Percentiles rank a stretch among this genome's conserved stretches.
These are phyloP conservation scores for Atta colombica DNA, from an alignment of 1,140 invertebrate species.

Conservation along the genomic window DNA sequence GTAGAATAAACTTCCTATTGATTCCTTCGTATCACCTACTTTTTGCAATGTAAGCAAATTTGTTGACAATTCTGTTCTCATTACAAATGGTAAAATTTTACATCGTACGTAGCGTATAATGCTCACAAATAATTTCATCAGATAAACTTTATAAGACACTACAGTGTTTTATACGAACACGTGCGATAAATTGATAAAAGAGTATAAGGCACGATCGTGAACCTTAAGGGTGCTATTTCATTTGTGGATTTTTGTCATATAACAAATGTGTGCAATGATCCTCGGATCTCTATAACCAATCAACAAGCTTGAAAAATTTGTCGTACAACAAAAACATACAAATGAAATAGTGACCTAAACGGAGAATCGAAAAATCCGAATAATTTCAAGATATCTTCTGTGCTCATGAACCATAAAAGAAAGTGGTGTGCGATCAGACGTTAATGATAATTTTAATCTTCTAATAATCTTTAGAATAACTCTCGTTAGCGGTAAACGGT, in stretches of 20 bases:
- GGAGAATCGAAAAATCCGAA: not conserved
- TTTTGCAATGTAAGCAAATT: not conserved
- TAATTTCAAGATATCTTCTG: slow-evolving; percentile 1
- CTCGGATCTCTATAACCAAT: too few relatives aligned
- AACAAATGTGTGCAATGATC: too few relatives aligned
- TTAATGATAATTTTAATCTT: not conserved
- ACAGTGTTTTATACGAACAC: slow-evolving; percentile 45
- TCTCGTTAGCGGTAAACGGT: not conserved
- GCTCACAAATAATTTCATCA: not conserved
- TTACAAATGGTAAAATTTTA: not conserved
- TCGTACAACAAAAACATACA: too few relatives aligned
- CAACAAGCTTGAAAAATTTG: too few relatives aligned
- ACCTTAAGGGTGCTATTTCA: slow-evolving; percentile 31
- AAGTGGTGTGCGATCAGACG: slow-evolving; percentile 25
- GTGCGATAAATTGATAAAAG: slow-evolving; percentile 47
- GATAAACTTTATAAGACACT: slow-evolving; percentile 2
- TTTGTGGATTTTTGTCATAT: too few relatives aligned
- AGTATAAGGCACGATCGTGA: slow-evolving; percentile 81
- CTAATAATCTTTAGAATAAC: not conserved
- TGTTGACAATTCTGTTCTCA: not conserved
- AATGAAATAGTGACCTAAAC: not conserved
- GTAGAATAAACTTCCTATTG: not conserved
- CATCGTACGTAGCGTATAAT: not conserved
- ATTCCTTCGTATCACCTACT: slow-evolving; percentile 12
- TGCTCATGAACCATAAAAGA: slow-evolving; percentile 4